These are phyloP conservation scores for Drosophila anomalipes DNA, from an alignment of 2,888 invertebrate species.

Conservation along the genomic window DNA sequence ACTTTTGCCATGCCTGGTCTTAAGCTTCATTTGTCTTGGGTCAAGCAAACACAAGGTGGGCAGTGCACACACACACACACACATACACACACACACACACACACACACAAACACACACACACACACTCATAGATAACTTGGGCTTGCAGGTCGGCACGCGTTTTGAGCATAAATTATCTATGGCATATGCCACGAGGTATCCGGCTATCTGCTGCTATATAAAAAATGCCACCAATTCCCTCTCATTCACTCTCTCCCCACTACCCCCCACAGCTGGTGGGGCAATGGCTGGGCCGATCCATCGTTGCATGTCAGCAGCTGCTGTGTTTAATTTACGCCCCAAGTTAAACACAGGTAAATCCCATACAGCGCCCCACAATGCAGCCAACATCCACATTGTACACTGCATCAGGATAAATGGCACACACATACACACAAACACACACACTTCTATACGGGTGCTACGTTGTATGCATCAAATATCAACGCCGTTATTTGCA, in stretches of 20 bases:
- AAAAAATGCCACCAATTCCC: constrained; percentile 36
- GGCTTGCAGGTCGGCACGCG: constrained; percentile 59
- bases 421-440: constrained; percentile 24
- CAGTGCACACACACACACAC: background rate
- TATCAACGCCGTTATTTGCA: constrained; percentile 70
- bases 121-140: constrained; percentile 1
- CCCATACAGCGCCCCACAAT: constrained; percentile 60
- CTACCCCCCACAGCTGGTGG: background rate
- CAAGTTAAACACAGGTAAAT: constrained; percentile 70
- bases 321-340: constrained; percentile 73
- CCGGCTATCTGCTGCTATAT: constrained; percentile 41
- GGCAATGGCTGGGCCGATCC: constrained; percentile 44
- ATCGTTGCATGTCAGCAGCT: constrained; percentile 74
- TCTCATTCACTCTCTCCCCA: background rate
- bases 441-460: constrained; percentile 10
- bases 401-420: constrained; percentile 62
- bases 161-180: constrained; percentile 72
- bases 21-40: constrained; percentile 47
- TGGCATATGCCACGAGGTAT: constrained; percentile 52
- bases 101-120: background rate
- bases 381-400: constrained; percentile 45
- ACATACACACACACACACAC: constrained; percentile 1
- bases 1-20: constrained; percentile 25
- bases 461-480: constrained; percentile 57
- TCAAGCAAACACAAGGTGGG: constrained; percentile 40